Conservation (phyloP, 2,113 vertebrate genomes). For the Neofelis nebulosa region DNA sequence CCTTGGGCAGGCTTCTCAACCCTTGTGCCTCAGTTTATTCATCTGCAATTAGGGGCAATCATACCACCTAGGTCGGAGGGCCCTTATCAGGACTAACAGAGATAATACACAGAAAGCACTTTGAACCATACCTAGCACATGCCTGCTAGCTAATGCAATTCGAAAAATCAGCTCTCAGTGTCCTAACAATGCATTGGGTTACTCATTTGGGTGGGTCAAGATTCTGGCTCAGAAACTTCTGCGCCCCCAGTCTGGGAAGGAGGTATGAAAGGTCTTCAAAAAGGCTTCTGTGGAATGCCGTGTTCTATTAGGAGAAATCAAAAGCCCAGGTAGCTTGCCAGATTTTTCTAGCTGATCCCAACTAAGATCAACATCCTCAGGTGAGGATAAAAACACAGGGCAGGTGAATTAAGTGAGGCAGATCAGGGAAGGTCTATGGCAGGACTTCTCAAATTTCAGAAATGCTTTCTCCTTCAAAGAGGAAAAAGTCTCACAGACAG, state of each 20-base stretch:
- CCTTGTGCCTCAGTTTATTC: neutral
- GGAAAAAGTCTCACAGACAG: neutral
- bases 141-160: neutral
- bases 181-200: neutral
- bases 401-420: neutral
- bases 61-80: neutral
- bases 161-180: neutral
- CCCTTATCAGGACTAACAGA: neutral
- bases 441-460: slow-evolving; percentile 18
- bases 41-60: neutral
- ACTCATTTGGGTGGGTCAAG: neutral
- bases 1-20: neutral
- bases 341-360: neutral
- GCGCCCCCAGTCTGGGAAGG: neutral
- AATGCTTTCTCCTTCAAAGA: neutral
- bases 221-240: neutral
- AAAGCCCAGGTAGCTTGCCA: neutral
- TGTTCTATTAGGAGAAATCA: neutral
- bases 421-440: neutral
- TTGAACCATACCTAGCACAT: neutral
- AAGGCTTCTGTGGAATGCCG: neutral
- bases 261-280: neutral
- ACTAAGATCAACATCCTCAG: neutral
- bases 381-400: neutral
- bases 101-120: neutral